phyloP scores from a whole-genome alignment of 2,113 vertebrate species.

The Gymnocephalus cernua region DNA sequence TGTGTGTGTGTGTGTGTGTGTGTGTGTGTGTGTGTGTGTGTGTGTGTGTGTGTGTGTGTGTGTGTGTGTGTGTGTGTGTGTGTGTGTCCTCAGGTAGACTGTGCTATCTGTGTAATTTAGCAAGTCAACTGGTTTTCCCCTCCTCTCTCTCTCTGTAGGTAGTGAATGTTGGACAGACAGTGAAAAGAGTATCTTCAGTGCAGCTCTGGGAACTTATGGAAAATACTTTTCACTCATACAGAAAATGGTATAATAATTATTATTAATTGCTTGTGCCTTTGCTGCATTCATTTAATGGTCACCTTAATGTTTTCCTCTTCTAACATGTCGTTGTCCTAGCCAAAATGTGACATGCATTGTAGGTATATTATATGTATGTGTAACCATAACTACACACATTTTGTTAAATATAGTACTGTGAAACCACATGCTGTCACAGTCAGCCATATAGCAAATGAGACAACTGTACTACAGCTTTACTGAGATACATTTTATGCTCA shows the following conservation, averaged over 20 bases:
- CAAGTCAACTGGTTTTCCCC: neutral
- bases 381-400: neutral
- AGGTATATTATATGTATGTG: neutral
- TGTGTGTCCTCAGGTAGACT: too few species aligned
- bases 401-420: neutral
- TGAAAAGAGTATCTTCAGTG: conserved; percentile 80
- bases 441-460: neutral
- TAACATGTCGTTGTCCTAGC: neutral
- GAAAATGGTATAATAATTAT: conserved; percentile 78
- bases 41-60: too few species aligned
- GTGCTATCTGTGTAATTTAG: too few species aligned
- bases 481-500: neutral
- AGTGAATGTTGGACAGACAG: conserved; percentile 80
- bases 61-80: too few species aligned
- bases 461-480: neutral
- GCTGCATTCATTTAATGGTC: neutral
- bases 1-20: neutral
- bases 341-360: neutral
- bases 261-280: neutral
- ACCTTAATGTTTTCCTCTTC: neutral
- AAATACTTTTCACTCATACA: conserved; percentile 84
- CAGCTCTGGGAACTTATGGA: conserved; percentile 73
- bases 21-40: too few species aligned
- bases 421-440: neutral
- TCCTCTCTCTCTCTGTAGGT: conserved; percentile 67